A percentile compares a stretch with the other conserved stretches of the same genome.
Conservation (phyloP, 2,888 invertebrate genomes). For the Oscheius sp. region DNA sequence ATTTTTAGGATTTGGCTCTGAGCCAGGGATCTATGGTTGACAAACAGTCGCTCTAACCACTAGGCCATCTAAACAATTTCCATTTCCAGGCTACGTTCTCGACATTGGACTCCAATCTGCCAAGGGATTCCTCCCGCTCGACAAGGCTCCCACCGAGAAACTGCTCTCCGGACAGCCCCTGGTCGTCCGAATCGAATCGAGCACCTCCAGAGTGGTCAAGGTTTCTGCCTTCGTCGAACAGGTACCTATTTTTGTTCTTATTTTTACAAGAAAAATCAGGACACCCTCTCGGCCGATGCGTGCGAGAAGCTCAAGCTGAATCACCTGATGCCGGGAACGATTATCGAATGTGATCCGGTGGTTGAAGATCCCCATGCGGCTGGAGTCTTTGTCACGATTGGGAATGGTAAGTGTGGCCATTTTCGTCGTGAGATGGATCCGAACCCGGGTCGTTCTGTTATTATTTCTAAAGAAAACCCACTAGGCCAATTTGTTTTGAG, state of each 20-base stretch:
- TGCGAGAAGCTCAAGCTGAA: constrained; percentile 58
- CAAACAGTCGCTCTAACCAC: too few relatives aligned
- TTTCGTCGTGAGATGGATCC: neutral
- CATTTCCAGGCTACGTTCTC: constrained; percentile 60
- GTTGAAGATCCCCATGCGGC: constrained; percentile 50
- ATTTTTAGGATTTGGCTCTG: neutral
- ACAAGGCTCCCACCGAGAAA: constrained; percentile 47
- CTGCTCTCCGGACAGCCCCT: constrained; percentile 61
- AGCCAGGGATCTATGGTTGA: too few relatives aligned
- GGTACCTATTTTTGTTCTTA: constrained; percentile 18
- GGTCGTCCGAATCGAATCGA: constrained; percentile 53
- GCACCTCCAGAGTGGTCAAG: constrained; percentile 55
- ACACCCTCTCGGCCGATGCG: constrained; percentile 46
- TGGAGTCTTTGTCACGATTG: constrained; percentile 63
- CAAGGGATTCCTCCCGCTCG: constrained; percentile 61
- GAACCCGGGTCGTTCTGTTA: too few relatives aligned
- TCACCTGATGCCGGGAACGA: constrained; percentile 69
- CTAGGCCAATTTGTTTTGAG: too few relatives aligned
- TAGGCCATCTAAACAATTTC: neutral
- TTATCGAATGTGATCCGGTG: constrained; percentile 64
- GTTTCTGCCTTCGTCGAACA: constrained; percentile 62
- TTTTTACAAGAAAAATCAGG: constrained; percentile 30
- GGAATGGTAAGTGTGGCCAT: constrained; percentile 56
- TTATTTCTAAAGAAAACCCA: too few relatives aligned
- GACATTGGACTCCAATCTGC: constrained; percentile 64